Evolutionary conservation across 2,113 vertebrate species (phyloP), one percentile per base, ranked within the genome.

Genomic region (Phaethornis superciliosus): DNA sequence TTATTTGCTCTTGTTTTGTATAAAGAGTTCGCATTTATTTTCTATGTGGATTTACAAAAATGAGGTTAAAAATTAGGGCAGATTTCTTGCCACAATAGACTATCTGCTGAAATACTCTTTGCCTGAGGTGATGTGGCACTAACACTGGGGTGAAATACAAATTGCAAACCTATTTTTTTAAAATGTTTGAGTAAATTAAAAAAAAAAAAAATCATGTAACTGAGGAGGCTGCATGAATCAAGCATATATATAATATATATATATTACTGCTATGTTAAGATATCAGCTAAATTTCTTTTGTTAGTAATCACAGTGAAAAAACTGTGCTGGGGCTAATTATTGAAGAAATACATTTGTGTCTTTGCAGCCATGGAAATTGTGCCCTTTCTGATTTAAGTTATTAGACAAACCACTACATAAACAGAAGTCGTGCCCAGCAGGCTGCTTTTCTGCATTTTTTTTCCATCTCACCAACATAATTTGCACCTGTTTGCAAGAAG

Each of bases 1-100:
- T 96, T 92, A 94, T 81, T 97, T 96, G 94, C 91, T 97, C 86
- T 96, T 95, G 93, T 96, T 98, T 97, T 97, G 93, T 96, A 93
- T 88, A 81, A 96, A 97, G 81, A 94, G 67, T 90, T 88, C 5
- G 14, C 91, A 47, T 95, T 95, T 93, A 94, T 97, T 96, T 89
- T 93, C 85, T 95, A 30, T 12, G 26, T 96, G 93, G 79, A 94
- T 70, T 93, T 94, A 51, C 46, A 91, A 71, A 93, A 95, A 80
- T 17, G 40, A 92, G 54, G 65, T 89, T 90, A 88, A 76, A 65
- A 77, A 94, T 92, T 93, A 91, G 86, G 93, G 84, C 78, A 93
- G 81, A 86, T 94, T 95, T 95, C 83, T 94, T 81, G 84, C 90
- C 94, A 95, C 63, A 89, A 88, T 89, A 95, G 67, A 81, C 85